phyloP scores from a whole-genome alignment of 2,888 invertebrate species.

The Drosophila rubida region DNA sequence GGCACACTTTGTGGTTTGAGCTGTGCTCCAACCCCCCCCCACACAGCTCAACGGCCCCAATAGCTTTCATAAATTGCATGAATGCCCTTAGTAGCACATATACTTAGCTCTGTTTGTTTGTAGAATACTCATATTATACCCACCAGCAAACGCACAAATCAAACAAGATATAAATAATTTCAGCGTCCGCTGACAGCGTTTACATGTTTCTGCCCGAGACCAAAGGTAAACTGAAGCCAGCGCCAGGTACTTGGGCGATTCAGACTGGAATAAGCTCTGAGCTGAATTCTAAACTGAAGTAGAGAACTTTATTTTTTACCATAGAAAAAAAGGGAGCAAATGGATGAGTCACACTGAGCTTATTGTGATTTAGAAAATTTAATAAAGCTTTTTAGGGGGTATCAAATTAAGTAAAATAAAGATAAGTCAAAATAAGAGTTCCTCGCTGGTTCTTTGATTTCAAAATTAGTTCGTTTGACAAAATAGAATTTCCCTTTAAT shows the following conservation, averaged over 20 bases:
- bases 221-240: constrained; percentile 21
- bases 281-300: neutral
- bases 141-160: constrained; percentile 54
- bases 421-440: too few relatives aligned
- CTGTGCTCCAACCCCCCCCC: neutral
- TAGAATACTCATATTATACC: constrained; percentile 14
- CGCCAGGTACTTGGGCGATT: neutral
- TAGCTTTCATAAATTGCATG: constrained; percentile 57
- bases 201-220: constrained; percentile 15
- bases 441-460: too few relatives aligned
- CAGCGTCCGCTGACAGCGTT: constrained; percentile 43
- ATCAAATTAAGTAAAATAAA: too few relatives aligned
- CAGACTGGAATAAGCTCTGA: too few relatives aligned
- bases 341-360: too few relatives aligned
- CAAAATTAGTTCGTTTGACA: too few relatives aligned
- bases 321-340: neutral
- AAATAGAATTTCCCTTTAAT: too few relatives aligned
- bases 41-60: neutral
- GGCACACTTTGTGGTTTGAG: constrained; percentile 25
- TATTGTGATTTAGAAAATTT: too few relatives aligned
- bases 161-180: constrained; percentile 54
- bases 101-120: constrained; percentile 21
- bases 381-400: too few relatives aligned
- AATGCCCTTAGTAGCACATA: constrained; percentile 21
- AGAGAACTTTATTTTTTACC: neutral